These are phyloP conservation scores for Pinna nobilis DNA, from an alignment of 1,140 invertebrate species.

Conservation along the genomic window DNA sequence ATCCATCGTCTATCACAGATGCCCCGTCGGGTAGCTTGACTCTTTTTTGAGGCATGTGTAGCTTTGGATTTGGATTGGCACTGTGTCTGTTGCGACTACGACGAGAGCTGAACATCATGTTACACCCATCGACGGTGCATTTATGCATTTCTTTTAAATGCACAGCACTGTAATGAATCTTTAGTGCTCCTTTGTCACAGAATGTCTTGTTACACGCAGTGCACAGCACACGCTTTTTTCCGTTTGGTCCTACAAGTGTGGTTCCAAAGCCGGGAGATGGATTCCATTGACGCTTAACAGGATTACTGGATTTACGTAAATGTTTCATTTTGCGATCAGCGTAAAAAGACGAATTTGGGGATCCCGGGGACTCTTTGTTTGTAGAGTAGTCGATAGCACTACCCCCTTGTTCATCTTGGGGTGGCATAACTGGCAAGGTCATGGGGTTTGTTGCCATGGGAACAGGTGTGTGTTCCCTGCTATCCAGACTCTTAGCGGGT, in stretches of 20 bases:
- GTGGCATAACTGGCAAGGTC: constrained; percentile 42
- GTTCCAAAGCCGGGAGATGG: constrained; percentile 78
- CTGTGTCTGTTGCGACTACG: constrained; percentile 96
- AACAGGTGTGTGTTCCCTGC: constrained; percentile 36
- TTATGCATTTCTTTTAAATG: constrained; percentile 99
- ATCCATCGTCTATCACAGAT: constrained; percentile 56
- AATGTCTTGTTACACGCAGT: constrained; percentile 99
- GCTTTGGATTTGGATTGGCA: constrained; percentile 98
- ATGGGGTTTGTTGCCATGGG: constrained; percentile 37
- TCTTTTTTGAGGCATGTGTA: constrained; percentile 90
- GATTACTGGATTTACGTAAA: constrained; percentile 87
- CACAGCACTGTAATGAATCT: constrained; percentile 99
- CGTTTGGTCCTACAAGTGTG: constrained; percentile 71
- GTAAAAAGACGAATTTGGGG: constrained; percentile 57
- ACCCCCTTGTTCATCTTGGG: constrained; percentile 40
- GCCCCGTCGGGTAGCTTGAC: constrained; percentile 62
- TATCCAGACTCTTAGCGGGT: constrained; percentile 35
- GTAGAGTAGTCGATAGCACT: constrained; percentile 61
- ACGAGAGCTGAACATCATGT: constrained; percentile 99
- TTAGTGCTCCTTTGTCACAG: constrained; percentile 98
- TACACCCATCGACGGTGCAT: constrained; percentile 98
- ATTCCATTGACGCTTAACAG: constrained; percentile 93
- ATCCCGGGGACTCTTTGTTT: constrained; percentile 49
- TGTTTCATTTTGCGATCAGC: constrained; percentile 76
- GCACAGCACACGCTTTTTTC: constrained; percentile 94